Evolutionary conservation across 2,888 invertebrate species (phyloP).

Genomic region (Onthophagus sagittarius): DNA sequence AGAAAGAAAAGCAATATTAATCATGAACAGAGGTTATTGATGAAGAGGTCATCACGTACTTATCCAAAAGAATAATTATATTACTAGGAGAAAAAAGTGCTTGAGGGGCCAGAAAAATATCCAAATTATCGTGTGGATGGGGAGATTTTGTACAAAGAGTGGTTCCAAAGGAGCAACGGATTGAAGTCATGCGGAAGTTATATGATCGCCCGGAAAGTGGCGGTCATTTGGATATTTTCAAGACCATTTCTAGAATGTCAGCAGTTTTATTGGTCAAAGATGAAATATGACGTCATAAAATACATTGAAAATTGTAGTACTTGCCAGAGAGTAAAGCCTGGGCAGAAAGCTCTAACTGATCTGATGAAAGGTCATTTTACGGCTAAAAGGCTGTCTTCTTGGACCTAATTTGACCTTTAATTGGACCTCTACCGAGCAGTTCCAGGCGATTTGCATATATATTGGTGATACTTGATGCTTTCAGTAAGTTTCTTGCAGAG

Average conservation of each 20-base stretch:
- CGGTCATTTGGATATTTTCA: slow-evolving; percentile 31
- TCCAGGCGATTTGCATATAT: slow-evolving; percentile 19
- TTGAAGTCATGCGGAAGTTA: slow-evolving; percentile 11
- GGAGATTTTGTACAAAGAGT: neutral
- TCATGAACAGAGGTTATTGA: too few species aligned
- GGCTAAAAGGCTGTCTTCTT: neutral
- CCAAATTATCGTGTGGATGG: neutral
- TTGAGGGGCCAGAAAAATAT: neutral
- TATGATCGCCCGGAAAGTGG: slow-evolving; percentile 19
- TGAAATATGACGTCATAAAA: slow-evolving; percentile 16
- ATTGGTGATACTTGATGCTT: slow-evolving; percentile 23
- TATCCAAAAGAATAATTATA: too few species aligned
- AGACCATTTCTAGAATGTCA: slow-evolving; percentile 26
- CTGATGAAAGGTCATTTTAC: neutral
- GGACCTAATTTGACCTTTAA: too few species aligned
- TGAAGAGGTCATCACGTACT: too few species aligned
- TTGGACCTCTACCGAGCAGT: slow-evolving; percentile 26
- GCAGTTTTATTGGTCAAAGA: slow-evolving; percentile 35
- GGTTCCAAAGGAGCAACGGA: slow-evolving; percentile 20
- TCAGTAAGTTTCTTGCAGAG: slow-evolving; percentile 27
- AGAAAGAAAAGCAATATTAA: too few species aligned
- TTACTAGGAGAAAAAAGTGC: neutral
- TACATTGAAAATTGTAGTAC: neutral
- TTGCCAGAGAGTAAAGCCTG: neutral
- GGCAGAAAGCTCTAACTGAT: too few species aligned